phyloP scores from a whole-genome alignment of 2,888 invertebrate species.

The Isotomurus palustris region DNA sequence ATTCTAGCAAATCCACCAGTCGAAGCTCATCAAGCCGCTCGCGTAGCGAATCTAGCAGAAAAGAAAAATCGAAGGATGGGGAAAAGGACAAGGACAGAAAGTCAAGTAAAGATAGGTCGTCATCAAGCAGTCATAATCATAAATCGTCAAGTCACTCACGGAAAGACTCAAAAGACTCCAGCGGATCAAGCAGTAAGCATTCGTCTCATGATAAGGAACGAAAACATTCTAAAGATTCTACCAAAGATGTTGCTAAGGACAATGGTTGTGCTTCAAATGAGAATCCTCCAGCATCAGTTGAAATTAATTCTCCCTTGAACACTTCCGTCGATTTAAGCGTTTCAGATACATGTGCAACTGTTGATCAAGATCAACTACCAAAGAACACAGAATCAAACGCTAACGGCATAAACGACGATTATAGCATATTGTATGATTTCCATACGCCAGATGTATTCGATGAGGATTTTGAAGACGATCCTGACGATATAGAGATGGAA shows the following conservation, averaged over 20 bases:
- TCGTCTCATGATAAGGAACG: not conserved
- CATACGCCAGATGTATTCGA: no score
- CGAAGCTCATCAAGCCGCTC: no score
- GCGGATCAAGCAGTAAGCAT: not conserved
- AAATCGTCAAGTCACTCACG: constrained; percentile 6
- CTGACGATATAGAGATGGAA: constrained; percentile 67
- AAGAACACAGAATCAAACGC: not conserved
- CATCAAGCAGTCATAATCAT: not conserved
- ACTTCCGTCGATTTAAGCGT: not conserved
- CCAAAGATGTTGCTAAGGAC: no score
- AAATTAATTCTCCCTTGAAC: not conserved
- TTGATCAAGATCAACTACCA: constrained; percentile 1
- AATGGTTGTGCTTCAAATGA: no score
- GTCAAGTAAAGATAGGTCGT: constrained; percentile 3
- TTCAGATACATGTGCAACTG: not conserved
- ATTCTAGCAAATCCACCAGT: no score
- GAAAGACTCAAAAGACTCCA: not conserved
- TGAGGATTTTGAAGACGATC: constrained; percentile 55
- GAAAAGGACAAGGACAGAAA: not conserved
- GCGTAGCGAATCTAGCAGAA: no score
- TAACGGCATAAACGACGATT: no score
- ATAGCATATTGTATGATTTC: no score
- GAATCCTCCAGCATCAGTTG: not conserved
- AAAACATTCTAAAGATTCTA: not conserved
- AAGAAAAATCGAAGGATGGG: no score